phyloP scores from a whole-genome alignment of 2,888 invertebrate genomes.

The Leuctra nigra region DNA sequence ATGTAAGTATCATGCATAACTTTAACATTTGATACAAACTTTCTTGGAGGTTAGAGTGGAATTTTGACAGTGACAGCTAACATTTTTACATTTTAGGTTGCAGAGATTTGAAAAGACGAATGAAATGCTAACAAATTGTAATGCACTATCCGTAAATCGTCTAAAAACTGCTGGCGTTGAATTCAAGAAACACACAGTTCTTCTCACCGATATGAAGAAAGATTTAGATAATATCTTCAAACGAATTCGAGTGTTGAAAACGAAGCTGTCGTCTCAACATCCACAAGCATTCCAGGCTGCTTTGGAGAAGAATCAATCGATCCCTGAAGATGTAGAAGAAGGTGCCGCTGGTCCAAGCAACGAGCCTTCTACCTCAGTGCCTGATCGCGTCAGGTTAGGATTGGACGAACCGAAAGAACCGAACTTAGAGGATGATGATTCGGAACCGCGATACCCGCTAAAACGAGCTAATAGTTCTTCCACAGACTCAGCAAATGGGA shows the following conservation, averaged over 20 bases:
- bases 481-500: conserved; percentile 47
- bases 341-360: conserved; percentile 30
- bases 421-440: conserved; percentile 28
- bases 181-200: conserved; percentile 82
- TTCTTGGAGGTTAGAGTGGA: background rate
- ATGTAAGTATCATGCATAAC: conserved; percentile 54
- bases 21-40: background rate
- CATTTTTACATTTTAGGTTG: conserved; percentile 53
- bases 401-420: conserved; percentile 35
- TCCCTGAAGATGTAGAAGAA: conserved; percentile 40
- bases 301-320: background rate
- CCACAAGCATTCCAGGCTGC: conserved; percentile 45
- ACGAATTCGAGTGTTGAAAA: conserved; percentile 77
- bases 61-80: conserved; percentile 4
- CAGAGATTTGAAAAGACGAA: conserved; percentile 98
- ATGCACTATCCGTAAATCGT: conserved; percentile 83
- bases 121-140: conserved; percentile 97
- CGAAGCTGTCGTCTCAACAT: conserved; percentile 53
- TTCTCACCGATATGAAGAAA: conserved; percentile 85
- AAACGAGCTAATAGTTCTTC: conserved; percentile 43
- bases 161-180: conserved; percentile 80
- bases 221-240: conserved; percentile 93
- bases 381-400: conserved; percentile 16
- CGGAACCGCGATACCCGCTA: conserved; percentile 27
- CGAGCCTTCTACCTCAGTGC: background rate